phyloP scores from a whole-genome alignment of 2,888 invertebrate species.

The Falcaria lacertinaria region DNA sequence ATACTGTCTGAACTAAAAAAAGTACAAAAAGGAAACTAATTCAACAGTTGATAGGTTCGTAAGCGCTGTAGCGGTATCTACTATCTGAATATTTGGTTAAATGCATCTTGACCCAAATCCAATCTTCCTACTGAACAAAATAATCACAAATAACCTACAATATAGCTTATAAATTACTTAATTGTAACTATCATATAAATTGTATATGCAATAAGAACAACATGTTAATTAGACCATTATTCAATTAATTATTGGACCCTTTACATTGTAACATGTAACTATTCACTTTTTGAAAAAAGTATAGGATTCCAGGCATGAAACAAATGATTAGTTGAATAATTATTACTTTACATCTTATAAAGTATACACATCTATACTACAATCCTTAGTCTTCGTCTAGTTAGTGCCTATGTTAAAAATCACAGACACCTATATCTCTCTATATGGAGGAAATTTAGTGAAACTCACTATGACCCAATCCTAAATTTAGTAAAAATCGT shows the following conservation, averaged over 20 bases:
- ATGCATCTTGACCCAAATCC: neutral
- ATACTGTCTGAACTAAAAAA: constrained; percentile 36
- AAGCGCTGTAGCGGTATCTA: neutral
- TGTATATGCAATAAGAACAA: constrained; percentile 28
- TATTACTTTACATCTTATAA: constrained; percentile 7
- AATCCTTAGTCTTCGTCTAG: constrained; percentile 12
- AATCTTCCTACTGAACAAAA: neutral
- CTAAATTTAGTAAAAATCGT: constrained; percentile 4
- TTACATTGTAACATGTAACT: constrained; percentile 8
- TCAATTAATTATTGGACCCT: constrained; percentile 16
- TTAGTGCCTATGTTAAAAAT: constrained; percentile 18
- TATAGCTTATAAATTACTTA: neutral
- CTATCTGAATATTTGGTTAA: constrained; percentile 3
- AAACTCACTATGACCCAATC: no score
- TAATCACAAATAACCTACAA: constrained; percentile 3
- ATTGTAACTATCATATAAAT: constrained; percentile 33
- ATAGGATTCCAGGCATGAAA: neutral
- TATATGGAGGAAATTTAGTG: no score
- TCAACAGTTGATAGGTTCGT: neutral
- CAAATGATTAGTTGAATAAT: constrained; percentile 3
- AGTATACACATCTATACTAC: constrained; percentile 12
- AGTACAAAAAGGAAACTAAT: constrained; percentile 24
- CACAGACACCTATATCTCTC: constrained; percentile 18
- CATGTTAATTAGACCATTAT: constrained; percentile 18
- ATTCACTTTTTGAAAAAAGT: neutral